Evolutionary conservation across 2,113 vertebrate genomes (phyloP).

Genomic region (Esox niger): DNA sequence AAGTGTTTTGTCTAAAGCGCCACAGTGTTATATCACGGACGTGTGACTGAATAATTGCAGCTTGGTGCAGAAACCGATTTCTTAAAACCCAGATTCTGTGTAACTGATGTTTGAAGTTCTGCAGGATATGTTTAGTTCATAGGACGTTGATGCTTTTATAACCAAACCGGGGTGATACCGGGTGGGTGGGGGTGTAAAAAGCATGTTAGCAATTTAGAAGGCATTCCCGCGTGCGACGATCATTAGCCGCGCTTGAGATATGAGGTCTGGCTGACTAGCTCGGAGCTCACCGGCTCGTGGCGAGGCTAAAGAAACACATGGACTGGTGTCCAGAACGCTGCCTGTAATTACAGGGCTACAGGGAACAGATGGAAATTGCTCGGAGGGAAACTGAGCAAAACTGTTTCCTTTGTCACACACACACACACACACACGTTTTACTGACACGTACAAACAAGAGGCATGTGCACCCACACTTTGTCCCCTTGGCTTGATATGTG

Average conservation of each 20-base stretch:
- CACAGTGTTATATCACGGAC: no score
- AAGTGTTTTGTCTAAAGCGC: no score
- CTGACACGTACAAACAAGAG: background rate
- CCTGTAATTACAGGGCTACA: background rate
- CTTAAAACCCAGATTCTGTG: no score
- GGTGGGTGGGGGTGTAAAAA: no score
- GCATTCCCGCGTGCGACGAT: background rate
- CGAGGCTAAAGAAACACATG: background rate
- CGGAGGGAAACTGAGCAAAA: background rate
- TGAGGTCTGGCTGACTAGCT: background rate
- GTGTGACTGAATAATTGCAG: no score
- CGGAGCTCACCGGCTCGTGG: background rate
- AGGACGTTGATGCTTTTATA: no score
- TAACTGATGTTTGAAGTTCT: no score
- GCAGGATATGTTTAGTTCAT: no score
- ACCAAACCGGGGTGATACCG: no score
- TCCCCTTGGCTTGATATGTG: no score
- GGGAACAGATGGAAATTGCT: background rate
- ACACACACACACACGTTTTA: conserved; percentile 5
- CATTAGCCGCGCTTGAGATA: background rate
- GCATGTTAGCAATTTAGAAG: background rate
- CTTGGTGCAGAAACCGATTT: no score
- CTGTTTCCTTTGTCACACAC: background rate
- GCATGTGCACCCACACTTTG: background rate
- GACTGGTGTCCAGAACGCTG: background rate